Evolutionary conservation across 30 jellyfish, hydroid and myxozoan genomes (phyloP).

Genomic region (Pelagia noctiluca): DNA sequence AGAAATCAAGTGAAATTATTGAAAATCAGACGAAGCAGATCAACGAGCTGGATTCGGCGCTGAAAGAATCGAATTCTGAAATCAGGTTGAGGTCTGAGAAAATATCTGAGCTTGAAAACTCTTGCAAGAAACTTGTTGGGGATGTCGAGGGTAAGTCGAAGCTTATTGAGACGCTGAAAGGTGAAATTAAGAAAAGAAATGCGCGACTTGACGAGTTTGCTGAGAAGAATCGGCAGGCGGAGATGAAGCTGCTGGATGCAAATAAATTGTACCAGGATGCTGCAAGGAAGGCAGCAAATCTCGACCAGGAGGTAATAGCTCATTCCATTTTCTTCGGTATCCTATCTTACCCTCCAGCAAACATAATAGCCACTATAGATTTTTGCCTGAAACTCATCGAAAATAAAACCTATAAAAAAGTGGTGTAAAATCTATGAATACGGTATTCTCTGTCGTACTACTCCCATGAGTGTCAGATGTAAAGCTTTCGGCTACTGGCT

Average conservation of each 20-base stretch:
- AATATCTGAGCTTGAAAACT: not conserved
- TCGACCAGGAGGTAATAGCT: constrained; percentile 27
- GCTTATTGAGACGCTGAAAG: constrained; percentile 15
- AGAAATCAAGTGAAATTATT: constrained; percentile 22
- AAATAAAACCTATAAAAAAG: too few relatives aligned
- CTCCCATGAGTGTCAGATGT: too few relatives aligned
- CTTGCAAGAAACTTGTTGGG: not conserved
- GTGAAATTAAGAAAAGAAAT: constrained; percentile 12
- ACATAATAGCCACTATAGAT: too few relatives aligned
- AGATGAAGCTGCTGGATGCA: constrained; percentile 17
- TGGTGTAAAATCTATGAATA: too few relatives aligned
- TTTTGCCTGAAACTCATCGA: too few relatives aligned
- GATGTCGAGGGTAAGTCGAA: not conserved
- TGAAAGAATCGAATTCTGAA: constrained; percentile 57
- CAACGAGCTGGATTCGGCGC: constrained; percentile 46
- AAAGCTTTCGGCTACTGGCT: too few relatives aligned
- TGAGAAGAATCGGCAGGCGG: constrained; percentile 23
- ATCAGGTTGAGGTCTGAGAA: not conserved
- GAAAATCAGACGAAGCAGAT: constrained; percentile 52
- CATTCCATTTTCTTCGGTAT: too few relatives aligned
- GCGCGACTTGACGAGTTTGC: constrained; percentile 1
- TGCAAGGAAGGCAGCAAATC: constrained; percentile 9
- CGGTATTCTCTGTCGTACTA: too few relatives aligned
- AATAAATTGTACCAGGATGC: constrained; percentile 13
- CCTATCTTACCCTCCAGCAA: too few relatives aligned